Evolutionary conservation across 2,113 vertebrate species (phyloP), one percentile per base, ranked within the genome.

Genomic region (Ammodytes dubius): DNA sequence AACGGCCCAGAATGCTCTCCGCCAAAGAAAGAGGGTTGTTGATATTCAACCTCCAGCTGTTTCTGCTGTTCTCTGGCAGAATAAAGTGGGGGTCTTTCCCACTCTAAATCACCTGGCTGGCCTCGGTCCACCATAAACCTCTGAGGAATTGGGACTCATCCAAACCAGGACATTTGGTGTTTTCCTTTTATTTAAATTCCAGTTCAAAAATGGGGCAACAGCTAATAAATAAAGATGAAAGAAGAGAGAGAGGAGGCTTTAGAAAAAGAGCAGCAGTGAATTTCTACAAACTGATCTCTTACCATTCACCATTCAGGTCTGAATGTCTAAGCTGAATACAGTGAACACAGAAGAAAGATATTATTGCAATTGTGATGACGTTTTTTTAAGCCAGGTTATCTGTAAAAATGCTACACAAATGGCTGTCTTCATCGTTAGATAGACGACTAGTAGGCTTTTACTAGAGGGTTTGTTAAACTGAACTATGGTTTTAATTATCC

Each of bases 161-260:
- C 81, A 85, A 66, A 88, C 45, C 52, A 83, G 70, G 67, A 81
- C 72, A 66, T 69, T 57, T 84, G 69, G 66, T 77, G 61, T 63
- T 37, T 27, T 49, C 65, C 72, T 86, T 91, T 72, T 74, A 88
- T 92, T 67, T 81, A 85, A 80, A 81, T 63, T 46, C 67, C 59
- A 85, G 69, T 81, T 76, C 71, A 90, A 89, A 73, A 79, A 59
- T 70, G 49, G 19, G 79, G 63, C 7, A 70, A 63, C 72, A 82
- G 53, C 50, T 57, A 66, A 77, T 85, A 63, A 85, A 86, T 47
- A 75, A 63, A 65, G 57, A 86, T 76, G 70, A 79, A 82, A 80
- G 63, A 67, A 13, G 74, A 70, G 52, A 39, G 53, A 46, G 9
- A 5, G 15, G 60, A 47, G 58, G 54, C 47, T 1, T 4, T 6